Percentiles rank a stretch among this genome's conserved stretches.
phyloP scores from a whole-genome alignment of 2,113 vertebrate species.

The Psammodynastes pulverulentus region DNA sequence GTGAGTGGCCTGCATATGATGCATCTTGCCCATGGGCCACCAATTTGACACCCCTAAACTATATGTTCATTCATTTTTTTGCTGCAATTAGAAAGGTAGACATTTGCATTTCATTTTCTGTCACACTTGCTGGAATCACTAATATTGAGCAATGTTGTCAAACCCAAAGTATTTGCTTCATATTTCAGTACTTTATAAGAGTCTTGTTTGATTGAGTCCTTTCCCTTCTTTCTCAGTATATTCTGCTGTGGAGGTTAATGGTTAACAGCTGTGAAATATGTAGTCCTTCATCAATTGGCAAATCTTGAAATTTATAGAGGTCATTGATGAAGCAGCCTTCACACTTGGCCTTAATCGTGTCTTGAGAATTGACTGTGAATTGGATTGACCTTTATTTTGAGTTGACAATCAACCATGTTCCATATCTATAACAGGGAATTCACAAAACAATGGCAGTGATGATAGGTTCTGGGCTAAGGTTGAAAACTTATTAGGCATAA shows the following conservation, averaged over 20 bases:
- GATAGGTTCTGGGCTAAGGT: constrained; percentile 38
- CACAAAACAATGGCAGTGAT: constrained; percentile 34
- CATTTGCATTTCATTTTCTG: constrained; percentile 23
- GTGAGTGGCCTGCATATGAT: too few species aligned
- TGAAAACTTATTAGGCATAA: too few species aligned
- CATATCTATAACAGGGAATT: not conserved
- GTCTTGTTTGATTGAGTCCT: constrained; percentile 21
- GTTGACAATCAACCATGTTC: constrained; percentile 23
- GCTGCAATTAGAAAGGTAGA: constrained; percentile 8
- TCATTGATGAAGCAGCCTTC: constrained; percentile 18
- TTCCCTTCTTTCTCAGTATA: constrained; percentile 33
- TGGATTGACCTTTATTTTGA: rapidly evolving
- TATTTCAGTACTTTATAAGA: constrained; percentile 50
- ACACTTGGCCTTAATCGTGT: not conserved
- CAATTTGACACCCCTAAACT: not conserved
- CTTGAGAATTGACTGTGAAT: constrained; percentile 29
- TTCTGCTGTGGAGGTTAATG: constrained; percentile 38
- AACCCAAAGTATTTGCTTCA: constrained; percentile 41
- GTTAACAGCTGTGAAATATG: constrained; percentile 27
- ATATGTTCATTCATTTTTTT: not conserved
- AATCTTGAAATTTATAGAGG: constrained; percentile 15
- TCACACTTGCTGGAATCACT: constrained; percentile 13
- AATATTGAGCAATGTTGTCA: constrained; percentile 35
- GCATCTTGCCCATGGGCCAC: too few species aligned
- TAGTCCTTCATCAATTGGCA: constrained; percentile 25